These are phyloP conservation scores for Eledone cirrhosa DNA, from an alignment of 2,888 invertebrate genomes.

Conservation along the genomic window DNA sequence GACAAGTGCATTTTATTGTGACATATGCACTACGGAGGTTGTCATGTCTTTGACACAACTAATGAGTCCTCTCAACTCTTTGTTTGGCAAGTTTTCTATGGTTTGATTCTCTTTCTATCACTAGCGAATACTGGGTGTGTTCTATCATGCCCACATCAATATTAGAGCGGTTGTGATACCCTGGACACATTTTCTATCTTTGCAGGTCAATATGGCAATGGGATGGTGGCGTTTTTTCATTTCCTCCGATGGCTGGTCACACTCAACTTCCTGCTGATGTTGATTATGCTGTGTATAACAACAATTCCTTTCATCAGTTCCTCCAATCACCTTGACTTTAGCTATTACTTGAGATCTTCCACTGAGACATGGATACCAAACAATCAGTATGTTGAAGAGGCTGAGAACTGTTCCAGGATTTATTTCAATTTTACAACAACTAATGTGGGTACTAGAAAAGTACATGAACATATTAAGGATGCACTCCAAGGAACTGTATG, in stretches of 20 bases:
- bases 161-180: no score
- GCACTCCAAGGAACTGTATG: conserved; percentile 61
- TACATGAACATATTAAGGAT: conserved; percentile 43
- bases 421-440: conserved; percentile 40
- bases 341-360: background rate
- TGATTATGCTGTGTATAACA: conserved; percentile 76
- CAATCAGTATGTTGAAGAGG: background rate
- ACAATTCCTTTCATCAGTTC: conserved; percentile 73
- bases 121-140: no score
- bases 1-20: no score
- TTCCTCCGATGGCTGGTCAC: conserved; percentile 87
- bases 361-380: background rate
- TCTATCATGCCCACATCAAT: no score
- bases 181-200: conserved; percentile 31
- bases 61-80: no score
- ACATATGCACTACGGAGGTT: no score
- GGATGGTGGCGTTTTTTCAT: conserved; percentile 76
- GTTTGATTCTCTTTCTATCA: no score
- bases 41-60: no score
- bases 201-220: conserved; percentile 62
- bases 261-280: conserved; percentile 78
- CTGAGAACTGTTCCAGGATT: conserved; percentile 19
- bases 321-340: conserved; percentile 35
- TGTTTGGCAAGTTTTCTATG: no score
- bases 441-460: conserved; percentile 30